These are phyloP conservation scores for Mya arenaria DNA, from an alignment of 1,140 invertebrate genomes.

Conservation along the genomic window DNA sequence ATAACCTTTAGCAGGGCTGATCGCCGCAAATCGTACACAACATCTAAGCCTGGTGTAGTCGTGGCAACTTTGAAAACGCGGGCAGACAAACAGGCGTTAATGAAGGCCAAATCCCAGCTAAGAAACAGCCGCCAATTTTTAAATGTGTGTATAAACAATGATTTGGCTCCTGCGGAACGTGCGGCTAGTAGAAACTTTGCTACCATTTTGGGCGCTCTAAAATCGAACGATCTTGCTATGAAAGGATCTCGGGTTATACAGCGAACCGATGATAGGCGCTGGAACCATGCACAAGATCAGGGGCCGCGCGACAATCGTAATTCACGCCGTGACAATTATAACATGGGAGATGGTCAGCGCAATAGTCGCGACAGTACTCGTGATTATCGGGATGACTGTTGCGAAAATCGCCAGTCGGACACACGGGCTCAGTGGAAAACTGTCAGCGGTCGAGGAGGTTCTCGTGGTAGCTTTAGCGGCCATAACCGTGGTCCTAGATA, in stretches of 20 bases:
- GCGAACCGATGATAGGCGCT: not conserved
- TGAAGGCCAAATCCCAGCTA: not conserved
- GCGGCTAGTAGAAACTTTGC: too few relatives aligned
- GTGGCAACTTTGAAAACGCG: not conserved
- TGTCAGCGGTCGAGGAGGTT: not conserved
- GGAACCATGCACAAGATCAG: too few relatives aligned
- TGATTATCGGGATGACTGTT: too few relatives aligned
- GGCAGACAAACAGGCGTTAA: not conserved
- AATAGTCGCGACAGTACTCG: too few relatives aligned
- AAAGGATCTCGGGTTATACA: constrained; percentile 17
- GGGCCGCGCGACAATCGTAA: too few relatives aligned
- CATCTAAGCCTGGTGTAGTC: not conserved
- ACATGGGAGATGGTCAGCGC: too few relatives aligned
- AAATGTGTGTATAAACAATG: not conserved
- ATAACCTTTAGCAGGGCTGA: not conserved
- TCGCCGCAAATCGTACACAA: not conserved
- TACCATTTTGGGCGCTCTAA: constrained; percentile 12
- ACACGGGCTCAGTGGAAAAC: too few relatives aligned
- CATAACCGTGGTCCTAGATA: not conserved
- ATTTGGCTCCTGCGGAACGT: constrained; percentile 3
- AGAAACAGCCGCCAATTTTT: not conserved
- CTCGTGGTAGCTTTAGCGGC: not conserved
- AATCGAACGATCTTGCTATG: not conserved
- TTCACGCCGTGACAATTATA: too few relatives aligned
- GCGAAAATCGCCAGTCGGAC: too few relatives aligned